Evolutionary conservation across 2,888 invertebrate genomes (phyloP).

Genomic region (Phengaris alcon): DNA sequence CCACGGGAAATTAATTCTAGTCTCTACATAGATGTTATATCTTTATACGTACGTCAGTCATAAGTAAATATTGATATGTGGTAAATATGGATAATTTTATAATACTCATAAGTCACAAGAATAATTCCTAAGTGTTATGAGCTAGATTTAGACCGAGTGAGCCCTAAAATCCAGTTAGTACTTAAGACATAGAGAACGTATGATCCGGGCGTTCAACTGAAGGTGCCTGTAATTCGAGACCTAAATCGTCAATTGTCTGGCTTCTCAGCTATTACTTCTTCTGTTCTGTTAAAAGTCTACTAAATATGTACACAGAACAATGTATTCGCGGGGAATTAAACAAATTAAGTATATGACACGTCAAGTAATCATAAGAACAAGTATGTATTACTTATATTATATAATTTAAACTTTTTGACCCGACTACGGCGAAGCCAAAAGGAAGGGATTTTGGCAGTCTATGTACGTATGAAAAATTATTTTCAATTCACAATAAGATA

Average conservation of each 20-base stretch:
- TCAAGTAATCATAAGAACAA: no score
- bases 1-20: no score
- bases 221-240: constrained; percentile 33
- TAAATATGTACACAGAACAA: neutral
- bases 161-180: constrained; percentile 43
- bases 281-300: neutral
- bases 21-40: no score
- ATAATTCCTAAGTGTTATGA: neutral
- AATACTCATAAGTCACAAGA: neutral
- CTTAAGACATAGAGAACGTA: neutral
- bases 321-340: no score
- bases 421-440: no score
- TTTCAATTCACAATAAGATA: no score
- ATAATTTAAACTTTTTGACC: no score
- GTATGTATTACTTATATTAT: no score
- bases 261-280: constrained; percentile 24
- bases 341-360: no score
- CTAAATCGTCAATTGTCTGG: constrained; percentile 32
- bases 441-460: no score
- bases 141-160: constrained; percentile 22
- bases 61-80: neutral
- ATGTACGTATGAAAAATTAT: no score
- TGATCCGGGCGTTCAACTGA: constrained; percentile 40
- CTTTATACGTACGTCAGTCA: neutral
- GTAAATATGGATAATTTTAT: no score